A percentile compares a stretch with the other conserved stretches of the same genome.
Conservation (phyloP, 2,113 vertebrate genomes). For the Ictalurus furcatus region DNA sequence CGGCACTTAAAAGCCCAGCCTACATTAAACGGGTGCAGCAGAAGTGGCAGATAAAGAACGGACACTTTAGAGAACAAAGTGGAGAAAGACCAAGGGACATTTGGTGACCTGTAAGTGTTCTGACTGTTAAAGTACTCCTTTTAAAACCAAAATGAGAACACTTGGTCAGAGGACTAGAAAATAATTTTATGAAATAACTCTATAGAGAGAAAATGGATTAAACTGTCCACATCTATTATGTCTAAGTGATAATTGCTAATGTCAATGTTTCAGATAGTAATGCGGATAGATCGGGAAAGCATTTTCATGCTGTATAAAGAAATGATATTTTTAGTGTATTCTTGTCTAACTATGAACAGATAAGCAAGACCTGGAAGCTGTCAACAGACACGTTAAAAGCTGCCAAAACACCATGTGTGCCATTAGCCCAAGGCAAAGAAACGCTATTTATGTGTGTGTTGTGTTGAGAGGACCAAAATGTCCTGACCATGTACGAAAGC, state of each 20-base stretch:
- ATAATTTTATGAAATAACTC: background rate
- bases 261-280: background rate
- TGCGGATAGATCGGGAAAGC: background rate
- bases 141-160: slow-evolving; percentile 14
- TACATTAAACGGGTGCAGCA: slow-evolving; percentile 40
- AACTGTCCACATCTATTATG: background rate
- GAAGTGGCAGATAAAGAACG: slow-evolving; percentile 11
- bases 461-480: background rate
- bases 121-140: background rate
- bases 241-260: background rate
- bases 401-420: slow-evolving; percentile 22
- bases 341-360: background rate
- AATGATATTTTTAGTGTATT: background rate
- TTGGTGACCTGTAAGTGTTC: background rate
- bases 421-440: slow-evolving; percentile 6
- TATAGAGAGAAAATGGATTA: background rate
- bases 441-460: background rate
- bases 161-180: background rate
- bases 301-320: background rate
- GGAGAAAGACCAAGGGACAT: slow-evolving; percentile 13
- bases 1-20: slow-evolving; percentile 38
- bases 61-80: slow-evolving; percentile 11
- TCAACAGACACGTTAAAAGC: background rate
- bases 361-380: background rate
- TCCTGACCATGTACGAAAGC: background rate